Percentiles rank a stretch among this genome's conserved stretches.
Evolutionary conservation across 2,113 vertebrate genomes (phyloP).

Genomic region (Gopherus evgoodei): DNA sequence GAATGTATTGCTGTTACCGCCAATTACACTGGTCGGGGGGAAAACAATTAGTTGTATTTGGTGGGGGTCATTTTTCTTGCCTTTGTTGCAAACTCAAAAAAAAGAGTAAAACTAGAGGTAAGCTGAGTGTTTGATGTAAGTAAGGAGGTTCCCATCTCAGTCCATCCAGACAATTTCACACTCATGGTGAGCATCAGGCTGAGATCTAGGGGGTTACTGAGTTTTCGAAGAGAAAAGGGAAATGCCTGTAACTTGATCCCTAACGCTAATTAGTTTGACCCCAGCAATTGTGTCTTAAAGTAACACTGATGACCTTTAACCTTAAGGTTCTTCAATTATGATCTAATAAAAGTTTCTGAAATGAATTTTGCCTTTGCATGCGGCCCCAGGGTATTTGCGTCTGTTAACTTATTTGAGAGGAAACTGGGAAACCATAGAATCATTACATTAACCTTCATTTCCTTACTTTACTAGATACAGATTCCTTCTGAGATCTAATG

Average conservation of each 20-base stretch:
- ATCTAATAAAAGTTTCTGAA: conserved; percentile 39
- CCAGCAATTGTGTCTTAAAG: conserved; percentile 50
- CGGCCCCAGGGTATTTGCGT: conserved; percentile 12
- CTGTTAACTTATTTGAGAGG: conserved; percentile 22
- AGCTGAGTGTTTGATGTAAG: not conserved
- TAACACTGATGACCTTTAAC: conserved; percentile 59
- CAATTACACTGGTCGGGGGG: not conserved
- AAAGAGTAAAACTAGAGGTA: not conserved
- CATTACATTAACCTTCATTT: conserved; percentile 30
- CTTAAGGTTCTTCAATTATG: conserved; percentile 5
- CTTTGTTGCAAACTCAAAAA: not conserved
- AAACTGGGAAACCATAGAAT: conserved; percentile 29
- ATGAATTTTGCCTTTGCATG: conserved; percentile 40
- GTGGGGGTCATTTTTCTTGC: not conserved
- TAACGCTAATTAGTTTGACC: conserved; percentile 68
- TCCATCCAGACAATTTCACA: not conserved
- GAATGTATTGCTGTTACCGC: not conserved
- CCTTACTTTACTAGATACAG: conserved; percentile 10
- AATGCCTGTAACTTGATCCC: conserved; percentile 34
- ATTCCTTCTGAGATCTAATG: conserved; percentile 28
- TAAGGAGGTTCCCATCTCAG: not conserved
- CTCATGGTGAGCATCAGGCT: not conserved
- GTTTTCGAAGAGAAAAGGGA: not conserved
- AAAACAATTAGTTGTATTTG: not conserved
- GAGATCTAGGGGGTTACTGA: not conserved